Evolutionary conservation across 2,888 invertebrate genomes (phyloP).

Genomic region (Piscicola geometra): DNA sequence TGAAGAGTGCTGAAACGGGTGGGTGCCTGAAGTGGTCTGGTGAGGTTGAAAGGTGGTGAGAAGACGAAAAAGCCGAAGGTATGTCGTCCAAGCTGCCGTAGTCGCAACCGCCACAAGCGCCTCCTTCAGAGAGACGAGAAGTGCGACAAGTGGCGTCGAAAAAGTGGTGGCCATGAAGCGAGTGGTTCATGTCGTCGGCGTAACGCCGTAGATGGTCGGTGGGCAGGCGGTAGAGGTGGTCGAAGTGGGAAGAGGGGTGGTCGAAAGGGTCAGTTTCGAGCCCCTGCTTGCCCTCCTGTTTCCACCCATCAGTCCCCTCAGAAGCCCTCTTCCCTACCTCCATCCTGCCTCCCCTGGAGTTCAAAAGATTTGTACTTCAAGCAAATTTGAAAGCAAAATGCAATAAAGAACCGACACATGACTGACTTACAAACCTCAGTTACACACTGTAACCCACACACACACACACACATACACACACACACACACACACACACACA

Average conservation of each 20-base stretch:
- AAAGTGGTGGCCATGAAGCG: not conserved
- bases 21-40: not conserved
- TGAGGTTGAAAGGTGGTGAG: conserved; percentile 12
- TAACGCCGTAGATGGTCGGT: conserved; percentile 46
- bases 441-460: too few relatives aligned
- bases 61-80: conserved; percentile 20
- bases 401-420: too few relatives aligned
- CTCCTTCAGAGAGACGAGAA: conserved; percentile 3
- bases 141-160: conserved; percentile 13
- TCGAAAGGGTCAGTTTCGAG: conserved; percentile 35
- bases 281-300: conserved; percentile 16
- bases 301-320: not conserved
- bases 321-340: not conserved
- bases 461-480: too few relatives aligned
- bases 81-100: conserved; percentile 26
- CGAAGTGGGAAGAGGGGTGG: conserved; percentile 46
- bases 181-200: conserved; percentile 28
- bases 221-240: conserved; percentile 48
- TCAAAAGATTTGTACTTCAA: too few relatives aligned
- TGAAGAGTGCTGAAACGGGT: not conserved
- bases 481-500: too few relatives aligned
- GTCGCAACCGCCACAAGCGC: conserved; percentile 29
- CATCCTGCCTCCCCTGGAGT: too few relatives aligned
- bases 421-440: too few relatives aligned
- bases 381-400: too few relatives aligned